Evolutionary conservation across 2,113 vertebrate genomes (phyloP).

Genomic region (Apeltes quadracus): DNA sequence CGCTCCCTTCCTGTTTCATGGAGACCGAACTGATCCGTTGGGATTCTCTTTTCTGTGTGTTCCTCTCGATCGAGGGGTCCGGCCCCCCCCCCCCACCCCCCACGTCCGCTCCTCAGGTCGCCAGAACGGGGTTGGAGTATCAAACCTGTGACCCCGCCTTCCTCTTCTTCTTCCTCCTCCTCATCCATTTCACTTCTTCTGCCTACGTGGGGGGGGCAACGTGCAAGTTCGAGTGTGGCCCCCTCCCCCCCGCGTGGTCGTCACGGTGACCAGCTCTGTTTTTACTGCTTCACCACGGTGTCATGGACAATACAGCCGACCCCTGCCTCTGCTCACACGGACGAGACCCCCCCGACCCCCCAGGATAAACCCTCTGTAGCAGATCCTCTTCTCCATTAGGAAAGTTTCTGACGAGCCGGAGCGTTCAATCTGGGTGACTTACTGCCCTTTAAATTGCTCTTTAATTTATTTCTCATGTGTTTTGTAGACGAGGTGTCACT

Average conservation of each 20-base stretch:
- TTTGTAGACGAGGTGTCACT: constrained; percentile 24
- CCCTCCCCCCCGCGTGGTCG: constrained; percentile 20
- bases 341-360: constrained; percentile 24
- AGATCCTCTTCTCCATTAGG: constrained; percentile 50
- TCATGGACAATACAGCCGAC: constrained; percentile 62
- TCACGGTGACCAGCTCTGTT: constrained; percentile 51
- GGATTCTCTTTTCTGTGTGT: constrained; percentile 16
- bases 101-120: constrained; percentile 64
- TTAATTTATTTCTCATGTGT: constrained; percentile 46
- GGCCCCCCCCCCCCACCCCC: constrained; percentile 41
- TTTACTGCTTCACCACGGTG: constrained; percentile 36
- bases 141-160: constrained; percentile 48
- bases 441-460: constrained; percentile 21
- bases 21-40: constrained; percentile 29
- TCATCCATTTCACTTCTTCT: too few species aligned
- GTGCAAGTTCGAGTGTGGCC: not conserved
- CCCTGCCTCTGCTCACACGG: constrained; percentile 62
- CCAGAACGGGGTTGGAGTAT: constrained; percentile 55
- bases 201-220: too few species aligned
- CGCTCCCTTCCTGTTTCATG: not conserved
- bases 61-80: constrained; percentile 43
- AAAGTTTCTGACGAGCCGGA: too few species aligned
- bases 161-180: constrained; percentile 19
- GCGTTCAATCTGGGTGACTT: constrained; percentile 5
- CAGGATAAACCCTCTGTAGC: constrained; percentile 48